phyloP scores from a whole-genome alignment of 2,888 invertebrate genomes.

The Oxycera nigricornis region DNA sequence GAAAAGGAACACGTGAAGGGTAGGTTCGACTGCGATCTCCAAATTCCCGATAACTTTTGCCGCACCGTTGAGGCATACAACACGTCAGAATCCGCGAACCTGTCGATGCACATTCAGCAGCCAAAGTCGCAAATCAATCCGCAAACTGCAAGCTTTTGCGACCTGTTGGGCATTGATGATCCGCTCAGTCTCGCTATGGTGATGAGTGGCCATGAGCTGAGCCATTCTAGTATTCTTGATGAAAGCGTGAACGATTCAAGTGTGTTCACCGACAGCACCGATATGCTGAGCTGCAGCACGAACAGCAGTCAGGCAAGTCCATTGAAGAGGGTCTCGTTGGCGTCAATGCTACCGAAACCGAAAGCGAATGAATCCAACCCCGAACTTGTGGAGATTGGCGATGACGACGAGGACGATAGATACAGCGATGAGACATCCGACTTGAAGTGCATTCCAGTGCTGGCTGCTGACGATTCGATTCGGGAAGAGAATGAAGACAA shows the following conservation, averaged over 20 bases:
- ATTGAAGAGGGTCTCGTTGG: slow-evolving; percentile 26
- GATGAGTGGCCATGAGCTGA: slow-evolving; percentile 62
- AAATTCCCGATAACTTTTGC: slow-evolving; percentile 80
- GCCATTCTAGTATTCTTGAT: slow-evolving; percentile 51
- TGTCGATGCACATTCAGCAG: slow-evolving; percentile 58
- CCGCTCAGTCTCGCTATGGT: slow-evolving; percentile 73
- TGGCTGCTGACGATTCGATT: neutral
- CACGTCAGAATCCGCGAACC: slow-evolving; percentile 55
- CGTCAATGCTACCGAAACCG: slow-evolving; percentile 42
- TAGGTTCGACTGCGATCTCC: slow-evolving; percentile 72
- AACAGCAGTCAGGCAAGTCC: slow-evolving; percentile 31
- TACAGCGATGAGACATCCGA: neutral
- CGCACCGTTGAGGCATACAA: slow-evolving; percentile 74
- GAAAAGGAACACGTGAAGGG: slow-evolving; percentile 72
- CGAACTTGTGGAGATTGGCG: slow-evolving; percentile 22
- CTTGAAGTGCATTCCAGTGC: neutral
- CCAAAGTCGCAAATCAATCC: slow-evolving; percentile 69
- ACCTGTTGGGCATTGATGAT: slow-evolving; percentile 78
- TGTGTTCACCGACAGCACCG: slow-evolving; percentile 16
- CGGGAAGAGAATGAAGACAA: neutral
- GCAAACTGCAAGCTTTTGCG: slow-evolving; percentile 74
- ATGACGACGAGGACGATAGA: too few species aligned
- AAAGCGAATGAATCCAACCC: slow-evolving; percentile 34
- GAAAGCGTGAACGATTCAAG: slow-evolving; percentile 47
- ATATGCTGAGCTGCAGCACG: slow-evolving; percentile 40